These are phyloP conservation scores for Danio choprae DNA, from an alignment of 2,797 vertebrate genomes.

Conservation along the genomic window DNA sequence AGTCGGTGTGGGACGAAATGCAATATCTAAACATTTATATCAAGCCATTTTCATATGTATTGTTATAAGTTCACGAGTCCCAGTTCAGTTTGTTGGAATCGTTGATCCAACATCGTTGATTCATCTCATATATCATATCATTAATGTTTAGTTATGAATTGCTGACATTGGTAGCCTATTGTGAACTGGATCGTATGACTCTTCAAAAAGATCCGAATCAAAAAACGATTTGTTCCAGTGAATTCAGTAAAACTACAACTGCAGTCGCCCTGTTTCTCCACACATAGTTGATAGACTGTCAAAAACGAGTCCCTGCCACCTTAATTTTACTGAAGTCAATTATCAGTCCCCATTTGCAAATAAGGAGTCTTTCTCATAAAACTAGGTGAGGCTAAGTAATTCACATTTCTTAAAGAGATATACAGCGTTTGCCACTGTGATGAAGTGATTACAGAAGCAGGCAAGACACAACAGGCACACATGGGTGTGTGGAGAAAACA, in stretches of 20 bases:
- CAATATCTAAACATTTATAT: neutral
- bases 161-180: neutral
- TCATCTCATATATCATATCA: neutral
- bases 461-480: slow-evolving; percentile 25
- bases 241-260: neutral
- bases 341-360: slow-evolving; percentile 59
- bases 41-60: neutral
- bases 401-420: slow-evolving; percentile 60
- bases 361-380: slow-evolving; percentile 39
- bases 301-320: slow-evolving; percentile 57
- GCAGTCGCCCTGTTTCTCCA: neutral
- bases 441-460: neutral
- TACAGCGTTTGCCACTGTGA: neutral
- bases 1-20: neutral
- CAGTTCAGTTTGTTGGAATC: neutral
- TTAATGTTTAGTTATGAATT: neutral
- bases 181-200: neutral
- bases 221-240: neutral
- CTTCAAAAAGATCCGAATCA: neutral
- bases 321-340: slow-evolving; percentile 63
- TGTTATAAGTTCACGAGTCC: neutral
- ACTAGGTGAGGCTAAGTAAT: slow-evolving; percentile 51
- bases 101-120: too few species aligned
- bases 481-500: slow-evolving; percentile 23
- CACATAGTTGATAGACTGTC: neutral